Evolutionary conservation across 2,888 invertebrate species (phyloP).

Genomic region (Sycophila texana): DNA sequence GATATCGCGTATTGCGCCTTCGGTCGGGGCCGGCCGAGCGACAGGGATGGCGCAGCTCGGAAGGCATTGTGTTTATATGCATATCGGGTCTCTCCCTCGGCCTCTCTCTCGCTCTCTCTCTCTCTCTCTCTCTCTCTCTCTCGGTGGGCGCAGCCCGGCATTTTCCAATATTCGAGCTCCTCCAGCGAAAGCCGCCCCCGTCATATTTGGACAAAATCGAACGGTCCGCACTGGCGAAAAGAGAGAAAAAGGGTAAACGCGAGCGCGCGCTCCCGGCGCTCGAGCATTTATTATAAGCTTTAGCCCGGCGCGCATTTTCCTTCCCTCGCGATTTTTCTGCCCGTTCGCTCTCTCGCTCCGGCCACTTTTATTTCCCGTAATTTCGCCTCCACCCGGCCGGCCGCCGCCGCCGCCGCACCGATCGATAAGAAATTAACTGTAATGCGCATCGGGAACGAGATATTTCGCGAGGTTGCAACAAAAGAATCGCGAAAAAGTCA

Average conservation of each 20-base stretch:
- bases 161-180: constrained; percentile 74
- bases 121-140: constrained; percentile 66
- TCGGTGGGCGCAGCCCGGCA: constrained; percentile 66
- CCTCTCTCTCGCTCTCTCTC: constrained; percentile 64
- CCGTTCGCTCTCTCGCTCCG: constrained; percentile 28
- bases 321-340: constrained; percentile 52
- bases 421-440: constrained; percentile 61
- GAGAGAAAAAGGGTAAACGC: constrained; percentile 45
- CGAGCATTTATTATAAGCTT: constrained; percentile 73
- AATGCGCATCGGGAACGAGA: constrained; percentile 53
- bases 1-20: constrained; percentile 48
- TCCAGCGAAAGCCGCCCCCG: constrained; percentile 68
- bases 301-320: constrained; percentile 59
- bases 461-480: constrained; percentile 26
- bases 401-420: constrained; percentile 27
- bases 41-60: constrained; percentile 57
- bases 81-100: constrained; percentile 72
- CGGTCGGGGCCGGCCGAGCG: constrained; percentile 9
- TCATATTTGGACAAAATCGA: constrained; percentile 75
- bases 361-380: constrained; percentile 45
- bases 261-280: constrained; percentile 43
- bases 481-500: neutral
- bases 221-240: constrained; percentile 63
- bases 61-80: constrained; percentile 75
- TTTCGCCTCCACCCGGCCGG: constrained; percentile 36